Base-by-base conservation (phyloP, 2,797 vertebrate species). In the Rhynchonycteris naso region DNA sequence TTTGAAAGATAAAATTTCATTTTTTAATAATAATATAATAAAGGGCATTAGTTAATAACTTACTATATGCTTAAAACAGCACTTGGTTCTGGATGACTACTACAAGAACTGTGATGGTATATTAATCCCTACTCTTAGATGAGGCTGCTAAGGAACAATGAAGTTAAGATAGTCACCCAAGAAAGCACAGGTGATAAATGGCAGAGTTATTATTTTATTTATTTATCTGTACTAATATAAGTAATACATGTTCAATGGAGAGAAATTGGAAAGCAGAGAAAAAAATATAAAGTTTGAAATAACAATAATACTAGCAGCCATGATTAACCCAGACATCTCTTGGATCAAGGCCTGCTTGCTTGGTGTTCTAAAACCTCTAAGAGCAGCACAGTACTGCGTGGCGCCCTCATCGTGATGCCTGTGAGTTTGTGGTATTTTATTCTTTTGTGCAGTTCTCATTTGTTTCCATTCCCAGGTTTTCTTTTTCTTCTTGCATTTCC, bases 211-310 rank as follows among this genome's bases (percentile, higher is more conserved):
- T 65, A 66, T 75, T 35, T 4, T 35, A n/a, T 66, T 6, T 66
- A 30, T 63, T 30, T 74, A 65, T 26, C 2, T 35, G 10, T 52
- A 2, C 63, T 88, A 30, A 86, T 33, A 16, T 16, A 68, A 87
- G 5, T 16, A 65, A 93, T 5, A 43, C 7, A 6, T 61, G 13
- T 3, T 78, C 14, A 79, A 28, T 43, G 3, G 2, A 92, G 65
- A 86, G 66, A 91, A 68, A 66, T 14, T 28, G 10, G 19, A 35
- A 90, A 71, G 50, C 19, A 13, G 14, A 78, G 50, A 78, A 84
- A 91, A 43, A 92, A 47, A 68, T 21, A 84, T 38, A 74, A 74
- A 54, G 33, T 47, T n/a, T 35, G 15, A 92, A 95, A 88, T 83
- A 87, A 76, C 63, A 74, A 38, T 19, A 33, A 38, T 19, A 28